Percentiles rank a stretch among this genome's conserved stretches.
Evolutionary conservation across 2,888 invertebrate species (phyloP).

Genomic region (Myopa testacea): DNA sequence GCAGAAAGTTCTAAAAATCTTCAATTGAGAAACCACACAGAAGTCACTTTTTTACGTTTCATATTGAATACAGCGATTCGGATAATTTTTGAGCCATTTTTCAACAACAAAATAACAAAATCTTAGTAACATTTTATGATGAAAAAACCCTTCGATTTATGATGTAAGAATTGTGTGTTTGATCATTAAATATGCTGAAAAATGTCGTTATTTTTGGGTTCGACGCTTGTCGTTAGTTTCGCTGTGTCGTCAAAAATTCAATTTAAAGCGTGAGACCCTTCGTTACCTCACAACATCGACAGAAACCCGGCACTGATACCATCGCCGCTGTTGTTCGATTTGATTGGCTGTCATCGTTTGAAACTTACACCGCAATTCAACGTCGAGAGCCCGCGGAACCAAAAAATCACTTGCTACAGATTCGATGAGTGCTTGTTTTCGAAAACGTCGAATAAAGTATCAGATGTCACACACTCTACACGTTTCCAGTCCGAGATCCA

Average conservation of each 20-base stretch:
- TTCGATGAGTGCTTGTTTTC: slow-evolving; percentile 13
- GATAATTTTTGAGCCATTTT: too few species aligned
- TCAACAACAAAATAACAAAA: too few species aligned
- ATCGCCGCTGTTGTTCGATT: slow-evolving; percentile 19
- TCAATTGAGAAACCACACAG: too few species aligned
- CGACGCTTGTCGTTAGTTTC: not conserved
- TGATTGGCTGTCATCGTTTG: slow-evolving; percentile 39
- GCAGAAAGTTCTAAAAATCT: too few species aligned
- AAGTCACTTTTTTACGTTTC: too few species aligned
- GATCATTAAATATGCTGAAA: not conserved
- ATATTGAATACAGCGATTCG: too few species aligned
- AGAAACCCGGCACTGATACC: not conserved
- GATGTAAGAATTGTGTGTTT: not conserved
- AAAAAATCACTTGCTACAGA: slow-evolving; percentile 36
- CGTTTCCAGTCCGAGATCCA: slow-evolving; percentile 17
- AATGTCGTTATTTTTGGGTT: not conserved
- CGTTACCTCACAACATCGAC: slow-evolving; percentile 7
- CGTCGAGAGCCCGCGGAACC: not conserved
- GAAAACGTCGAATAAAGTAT: slow-evolving; percentile 37
- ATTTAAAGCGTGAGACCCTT: slow-evolving; percentile 5
- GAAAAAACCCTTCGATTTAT: not conserved
- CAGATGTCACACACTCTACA: slow-evolving; percentile 38
- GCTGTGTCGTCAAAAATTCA: not conserved
- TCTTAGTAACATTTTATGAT: too few species aligned
- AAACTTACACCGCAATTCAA: slow-evolving; percentile 40